Evolutionary conservation across 2,797 vertebrate genomes (phyloP).

Genomic region (Falco novaeseelandiae): DNA sequence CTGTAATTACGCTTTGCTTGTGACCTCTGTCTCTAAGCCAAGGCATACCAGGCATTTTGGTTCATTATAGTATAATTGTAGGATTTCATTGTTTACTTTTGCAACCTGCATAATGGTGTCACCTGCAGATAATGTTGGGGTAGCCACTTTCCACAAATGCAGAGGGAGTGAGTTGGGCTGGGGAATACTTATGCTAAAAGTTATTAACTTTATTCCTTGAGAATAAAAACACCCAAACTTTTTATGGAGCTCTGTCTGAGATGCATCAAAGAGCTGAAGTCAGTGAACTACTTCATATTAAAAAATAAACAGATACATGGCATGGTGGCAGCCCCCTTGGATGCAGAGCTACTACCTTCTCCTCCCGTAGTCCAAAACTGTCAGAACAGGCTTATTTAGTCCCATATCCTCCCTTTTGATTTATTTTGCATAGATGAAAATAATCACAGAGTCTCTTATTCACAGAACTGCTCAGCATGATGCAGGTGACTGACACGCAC

Average conservation of each 20-base stretch:
- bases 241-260: slow-evolving; percentile 33
- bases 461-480: not conserved
- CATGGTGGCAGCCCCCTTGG: not conserved
- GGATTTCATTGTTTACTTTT: not conserved
- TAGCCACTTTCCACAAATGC: not conserved
- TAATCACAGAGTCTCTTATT: not conserved
- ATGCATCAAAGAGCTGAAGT: not conserved
- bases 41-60: not conserved
- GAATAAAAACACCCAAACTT: not conserved
- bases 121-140: not conserved
- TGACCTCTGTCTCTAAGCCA: not conserved
- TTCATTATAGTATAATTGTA: not conserved
- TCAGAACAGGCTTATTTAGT: not conserved
- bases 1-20: not conserved
- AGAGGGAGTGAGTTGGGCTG: not conserved
- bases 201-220: slow-evolving; percentile 9
- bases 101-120: not conserved
- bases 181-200: not conserved
- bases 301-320: slow-evolving; percentile 40
- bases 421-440: not conserved
- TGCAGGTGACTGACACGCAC: not conserved
- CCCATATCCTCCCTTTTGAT: not conserved
- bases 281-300: not conserved
- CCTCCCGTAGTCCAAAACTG: not conserved
- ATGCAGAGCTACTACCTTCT: not conserved